Evolutionary conservation across 1,140 invertebrate species (phyloP), one percentile per base, ranked within the genome.

Genomic region (Sycobia sp.): DNA sequence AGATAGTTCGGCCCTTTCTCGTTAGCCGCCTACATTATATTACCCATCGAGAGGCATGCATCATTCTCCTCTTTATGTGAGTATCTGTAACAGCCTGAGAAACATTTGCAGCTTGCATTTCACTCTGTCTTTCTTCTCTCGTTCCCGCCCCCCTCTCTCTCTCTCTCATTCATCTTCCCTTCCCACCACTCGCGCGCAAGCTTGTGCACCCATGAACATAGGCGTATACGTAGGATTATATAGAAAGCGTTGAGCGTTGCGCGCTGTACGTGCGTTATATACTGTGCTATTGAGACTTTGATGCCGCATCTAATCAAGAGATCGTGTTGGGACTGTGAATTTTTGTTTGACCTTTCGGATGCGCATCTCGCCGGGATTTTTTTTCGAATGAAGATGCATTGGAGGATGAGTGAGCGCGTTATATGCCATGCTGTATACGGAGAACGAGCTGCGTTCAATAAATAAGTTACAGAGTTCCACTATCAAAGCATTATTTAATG

Each of bases 11-110:
- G 69, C 71, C 72, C 73, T 78, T 79, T 79, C 76, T 79, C 76
- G 76, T 80, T 79, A 79, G 71, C 77, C 77, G 76, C 74, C 77
- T 75, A 79, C 76, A 76, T 77, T 80, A 79, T 79, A 78, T 80
- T 78, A 78, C 70, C 73, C 70, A 80, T 77, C 68, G 77, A 72
- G 67, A 66, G 68, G 69, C 73, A 78, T 80, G 74, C 74, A 79
- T 80, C 77, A 79, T 79, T 77, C 70, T 16, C 54, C 69, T 74
- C 76, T 74, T 74, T 72, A 76, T 72, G 72, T 73, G 72, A 76
- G 73, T 79, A 79, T 79, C 76, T 76, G 71, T 78, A 80, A 75
- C 76, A 76, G 74, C 67, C 57, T 73, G 75, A 74, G 75, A 73
- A 75, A 79, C 76, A 79, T 80, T 79, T 69, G 74, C 75, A 76